A percentile compares a stretch with the other conserved stretches of the same genome.
Conservation (phyloP, 2,888 invertebrate genomes). For the Melinaea marsaeus region DNA sequence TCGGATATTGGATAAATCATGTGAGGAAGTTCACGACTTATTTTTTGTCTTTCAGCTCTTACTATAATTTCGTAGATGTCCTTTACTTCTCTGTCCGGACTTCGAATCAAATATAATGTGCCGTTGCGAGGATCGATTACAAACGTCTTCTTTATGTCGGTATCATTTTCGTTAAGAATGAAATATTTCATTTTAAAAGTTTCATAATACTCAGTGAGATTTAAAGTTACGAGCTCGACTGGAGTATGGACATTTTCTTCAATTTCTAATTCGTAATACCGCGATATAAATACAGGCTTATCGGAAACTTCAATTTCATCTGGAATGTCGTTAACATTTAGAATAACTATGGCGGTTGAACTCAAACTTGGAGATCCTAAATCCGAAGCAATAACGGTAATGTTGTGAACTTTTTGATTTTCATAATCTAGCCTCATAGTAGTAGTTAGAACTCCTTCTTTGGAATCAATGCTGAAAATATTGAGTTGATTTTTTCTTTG, state of each 20-base stretch:
- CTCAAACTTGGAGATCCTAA: conserved; percentile 89
- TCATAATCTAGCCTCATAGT: conserved; percentile 85
- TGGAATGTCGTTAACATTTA: conserved; percentile 82
- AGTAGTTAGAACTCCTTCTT: conserved; percentile 89
- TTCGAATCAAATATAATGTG: conserved; percentile 83
- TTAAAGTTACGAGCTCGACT: conserved; percentile 84
- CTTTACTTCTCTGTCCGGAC: conserved; percentile 85
- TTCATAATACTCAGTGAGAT: conserved; percentile 83
- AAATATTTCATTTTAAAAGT: conserved; percentile 82
- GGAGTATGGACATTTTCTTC: conserved; percentile 89
- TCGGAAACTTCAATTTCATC: conserved; percentile 74
- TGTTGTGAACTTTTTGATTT: conserved; percentile 80
- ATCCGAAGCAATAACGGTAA: conserved; percentile 90
- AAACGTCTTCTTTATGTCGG: conserved; percentile 80
- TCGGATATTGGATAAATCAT: conserved; percentile 87
- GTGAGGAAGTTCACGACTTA: conserved; percentile 83
- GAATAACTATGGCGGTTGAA: conserved; percentile 84
- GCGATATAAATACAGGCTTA: conserved; percentile 78
- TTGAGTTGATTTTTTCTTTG: conserved; percentile 80
- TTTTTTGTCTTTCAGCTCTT: conserved; percentile 75
- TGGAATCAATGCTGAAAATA: conserved; percentile 89
- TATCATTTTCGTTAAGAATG: conserved; percentile 79
- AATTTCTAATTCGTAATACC: conserved; percentile 89
- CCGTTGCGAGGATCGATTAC: conserved; percentile 87
- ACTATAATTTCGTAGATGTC: conserved; percentile 80